phyloP scores from a whole-genome alignment of 2,113 vertebrate genomes.

The Xyliphius kryptos region DNA sequence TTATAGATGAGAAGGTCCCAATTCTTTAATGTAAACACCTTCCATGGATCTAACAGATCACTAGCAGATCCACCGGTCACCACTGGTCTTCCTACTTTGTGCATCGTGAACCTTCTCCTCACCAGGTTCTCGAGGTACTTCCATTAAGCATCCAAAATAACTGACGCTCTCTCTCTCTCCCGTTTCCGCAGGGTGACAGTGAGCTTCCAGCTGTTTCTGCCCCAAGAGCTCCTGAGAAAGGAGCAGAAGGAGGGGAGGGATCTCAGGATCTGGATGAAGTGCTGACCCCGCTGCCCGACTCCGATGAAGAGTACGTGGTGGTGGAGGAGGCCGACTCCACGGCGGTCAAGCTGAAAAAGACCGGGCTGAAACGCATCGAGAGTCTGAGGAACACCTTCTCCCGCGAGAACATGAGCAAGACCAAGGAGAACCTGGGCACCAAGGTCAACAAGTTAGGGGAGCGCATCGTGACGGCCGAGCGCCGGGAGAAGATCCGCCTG shows the following conservation, averaged over 20 bases:
- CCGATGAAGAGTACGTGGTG: constrained; percentile 89
- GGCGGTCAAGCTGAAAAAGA: constrained; percentile 75
- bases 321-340: constrained; percentile 75
- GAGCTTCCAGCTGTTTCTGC: constrained; percentile 72
- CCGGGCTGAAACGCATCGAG: constrained; percentile 86
- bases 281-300: constrained; percentile 74
- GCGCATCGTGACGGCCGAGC: constrained; percentile 86
- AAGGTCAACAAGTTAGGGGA: constrained; percentile 84
- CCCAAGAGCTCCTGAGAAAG: constrained; percentile 55
- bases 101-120: too few relatives aligned
- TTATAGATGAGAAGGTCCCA: too few relatives aligned
- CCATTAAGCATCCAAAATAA: too few relatives aligned
- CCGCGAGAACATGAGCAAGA: constrained; percentile 89
- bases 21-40: too few relatives aligned
- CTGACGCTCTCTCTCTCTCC: too few relatives aligned
- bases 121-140: too few relatives aligned
- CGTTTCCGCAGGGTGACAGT: constrained; percentile 72
- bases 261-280: constrained; percentile 67
- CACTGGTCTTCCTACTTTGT: too few relatives aligned
- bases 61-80: too few relatives aligned
- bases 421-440: constrained; percentile 84
- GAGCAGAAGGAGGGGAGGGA: constrained; percentile 44
- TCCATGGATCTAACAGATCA: too few relatives aligned
- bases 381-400: constrained; percentile 93
- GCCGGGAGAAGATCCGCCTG: constrained; percentile 87